Evolutionary conservation across 2,113 vertebrate genomes (phyloP), one percentile per base, ranked within the genome.

Genomic region (Lipophrys pholis): DNA sequence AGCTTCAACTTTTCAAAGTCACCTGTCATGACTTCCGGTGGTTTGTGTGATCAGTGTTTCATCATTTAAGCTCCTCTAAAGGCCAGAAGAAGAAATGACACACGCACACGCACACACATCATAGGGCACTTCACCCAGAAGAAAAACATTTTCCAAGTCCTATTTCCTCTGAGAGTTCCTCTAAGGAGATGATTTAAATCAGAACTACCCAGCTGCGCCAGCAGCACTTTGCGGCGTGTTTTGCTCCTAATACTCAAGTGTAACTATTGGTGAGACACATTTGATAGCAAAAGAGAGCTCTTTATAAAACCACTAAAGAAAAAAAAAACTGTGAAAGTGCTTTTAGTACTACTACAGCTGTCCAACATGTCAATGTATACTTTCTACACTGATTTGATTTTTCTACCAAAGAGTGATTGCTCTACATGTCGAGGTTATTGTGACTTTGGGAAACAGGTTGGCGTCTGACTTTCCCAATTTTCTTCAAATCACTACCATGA

Each of bases 121-220:
- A 38, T 3, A 63, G 11, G 67, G 15, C 41, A 40, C 35, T 73
- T 76, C 39, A 57, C 42, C 36, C 56, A 30, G 21, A 30, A 38
- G 15, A 68, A 78, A 73, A 79, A 21, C 10, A 60, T 39, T 58
- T 62, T 69, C 54, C 35, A 6, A 70, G 55, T 30, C 16, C 14
- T 9, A 16, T 66, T 67, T 84, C 52, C 65, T 55, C 45, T 15
- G 7, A 66, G 58, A 68, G 49, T 54, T 58, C 14, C 38, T 64
- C 39, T 42, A 39, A 78, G 38, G 6, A 71, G 53, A 77, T 80
- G 1, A 65, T 61, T 42, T 69, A 57, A 70, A 68, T 51, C 39
- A 17, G 14, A 72, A 63, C 50, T 35, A 49, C 67, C 46, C 17
- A n/a, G 8, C 10, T 39, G 51, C 54, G 39, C 30, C 63, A 66